Conservation (phyloP, 23 tunicate species). For the Halocynthia roretzi region DNA sequence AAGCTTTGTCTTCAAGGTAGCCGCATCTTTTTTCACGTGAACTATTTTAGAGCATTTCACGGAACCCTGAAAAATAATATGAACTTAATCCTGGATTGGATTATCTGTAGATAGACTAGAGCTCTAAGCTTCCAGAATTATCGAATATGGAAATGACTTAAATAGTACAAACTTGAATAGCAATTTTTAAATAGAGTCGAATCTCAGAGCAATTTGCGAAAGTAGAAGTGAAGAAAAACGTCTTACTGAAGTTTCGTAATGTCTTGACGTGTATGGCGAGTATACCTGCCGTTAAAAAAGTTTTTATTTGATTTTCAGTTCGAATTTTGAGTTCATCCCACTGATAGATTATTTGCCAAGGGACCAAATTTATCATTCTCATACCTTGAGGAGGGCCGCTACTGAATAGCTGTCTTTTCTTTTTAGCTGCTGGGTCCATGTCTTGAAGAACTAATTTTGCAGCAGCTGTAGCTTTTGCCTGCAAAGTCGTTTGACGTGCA, state of each 20-base stretch:
- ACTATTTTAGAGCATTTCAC: conserved; percentile 46
- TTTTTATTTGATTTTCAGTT: neutral
- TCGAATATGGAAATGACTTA: too few species aligned
- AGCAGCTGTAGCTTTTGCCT: conserved; percentile 82
- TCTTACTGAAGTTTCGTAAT: conserved; percentile 47
- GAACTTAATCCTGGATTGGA: too few species aligned
- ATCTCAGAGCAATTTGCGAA: conserved; percentile 48
- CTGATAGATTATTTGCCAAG: neutral
- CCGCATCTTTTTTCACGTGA: conserved; percentile 24
- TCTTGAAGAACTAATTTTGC: conserved; percentile 88
- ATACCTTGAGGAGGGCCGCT: conserved; percentile 63
- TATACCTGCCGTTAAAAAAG: conserved; percentile 15
- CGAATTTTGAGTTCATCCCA: neutral
- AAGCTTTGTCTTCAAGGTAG: conserved; percentile 10
- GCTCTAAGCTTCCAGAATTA: too few species aligned
- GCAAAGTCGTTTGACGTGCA: neutral
- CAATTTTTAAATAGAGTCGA: conserved; percentile 23
- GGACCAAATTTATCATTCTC: neutral
- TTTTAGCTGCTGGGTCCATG: conserved; percentile 72
- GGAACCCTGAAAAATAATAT: conserved; percentile 2
- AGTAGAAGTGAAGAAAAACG: conserved; percentile 49
- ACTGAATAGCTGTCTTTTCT: conserved; percentile 60
- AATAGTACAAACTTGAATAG: conserved; percentile 29
- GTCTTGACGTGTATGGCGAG: conserved; percentile 37
- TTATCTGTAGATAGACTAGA: too few species aligned